These are phyloP conservation scores for Drosophila kambysellisi DNA, from an alignment of 2,888 invertebrate genomes.

Conservation along the genomic window DNA sequence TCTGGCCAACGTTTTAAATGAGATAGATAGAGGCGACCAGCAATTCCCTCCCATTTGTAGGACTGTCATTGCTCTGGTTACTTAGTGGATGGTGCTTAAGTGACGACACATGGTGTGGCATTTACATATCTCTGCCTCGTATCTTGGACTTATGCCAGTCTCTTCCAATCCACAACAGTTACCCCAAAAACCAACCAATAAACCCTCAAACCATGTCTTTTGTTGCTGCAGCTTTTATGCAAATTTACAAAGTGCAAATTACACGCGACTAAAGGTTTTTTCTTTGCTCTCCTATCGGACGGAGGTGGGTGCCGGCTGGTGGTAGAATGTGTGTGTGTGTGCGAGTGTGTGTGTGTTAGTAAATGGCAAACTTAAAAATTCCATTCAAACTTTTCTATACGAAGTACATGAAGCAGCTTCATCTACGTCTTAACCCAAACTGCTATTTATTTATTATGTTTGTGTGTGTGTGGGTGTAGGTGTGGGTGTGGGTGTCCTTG, in stretches of 20 bases:
- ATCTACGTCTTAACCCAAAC: conserved; percentile 19
- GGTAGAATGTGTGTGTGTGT: conserved; percentile 8
- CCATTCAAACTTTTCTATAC: conserved; percentile 76
- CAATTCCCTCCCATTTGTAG: neutral
- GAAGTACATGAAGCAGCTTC: conserved; percentile 26
- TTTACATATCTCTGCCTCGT: conserved; percentile 70
- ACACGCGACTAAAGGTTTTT: conserved; percentile 81
- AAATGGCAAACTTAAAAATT: conserved; percentile 82
- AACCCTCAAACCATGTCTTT: neutral
- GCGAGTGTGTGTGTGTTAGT: conserved; percentile 55
- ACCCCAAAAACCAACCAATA: neutral
- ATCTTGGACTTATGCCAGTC: conserved; percentile 78
- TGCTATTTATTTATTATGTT: conserved; percentile 72
- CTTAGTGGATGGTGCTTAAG: conserved; percentile 54
- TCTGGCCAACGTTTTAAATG: conserved; percentile 54
- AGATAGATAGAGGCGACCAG: neutral
- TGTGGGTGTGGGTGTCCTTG: conserved; percentile 7
- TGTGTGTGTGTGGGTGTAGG: conserved; percentile 1
- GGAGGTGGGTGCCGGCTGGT: conserved; percentile 16
- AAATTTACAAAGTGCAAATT: conserved; percentile 83
- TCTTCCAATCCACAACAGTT: conserved; percentile 46
- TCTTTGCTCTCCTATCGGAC: conserved; percentile 63
- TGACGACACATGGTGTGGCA: conserved; percentile 78
- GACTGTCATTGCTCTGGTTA: conserved; percentile 34
- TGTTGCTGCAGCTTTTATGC: conserved; percentile 75